Evolutionary conservation across 1,140 invertebrate genomes (phyloP), one percentile per base, ranked within the genome.

Genomic region (Ooceraea biroi): DNA sequence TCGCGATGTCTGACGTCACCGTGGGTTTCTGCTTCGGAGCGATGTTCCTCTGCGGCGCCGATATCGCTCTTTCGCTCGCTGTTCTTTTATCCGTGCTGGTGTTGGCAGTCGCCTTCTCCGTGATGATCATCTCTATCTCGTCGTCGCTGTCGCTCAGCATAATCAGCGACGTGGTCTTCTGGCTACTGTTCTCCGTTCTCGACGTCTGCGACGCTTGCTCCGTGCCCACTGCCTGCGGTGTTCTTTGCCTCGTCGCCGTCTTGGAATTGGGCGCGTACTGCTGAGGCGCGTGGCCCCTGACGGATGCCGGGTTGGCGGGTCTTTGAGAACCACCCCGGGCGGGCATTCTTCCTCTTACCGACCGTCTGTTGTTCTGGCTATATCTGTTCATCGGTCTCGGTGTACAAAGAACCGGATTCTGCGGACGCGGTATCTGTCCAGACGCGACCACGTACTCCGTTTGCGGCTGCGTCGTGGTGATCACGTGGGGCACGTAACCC

Each of bases 71-170:
- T 0, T 55, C 52, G 12, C 7, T 27, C n/a, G 27, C 0, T 11
- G 63, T 72, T 12, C 27, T 7, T 69, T 66, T 87, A 5, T 65
- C 63, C 5, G 41, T 14, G 11, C 68, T 41, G 19, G 36, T n/a
- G 2, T 71, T 25, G 3, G 69, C 4, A 0, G 61, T n/a, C n/a
- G n/a, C 50, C 19, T 93, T 93, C 14, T 93, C 90, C 2, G 91
- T 88, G 5, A 93, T 88, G 0, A 94, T 94, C 93, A 94, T 94
- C 36, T 94, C 92, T n/a, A 94, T 94, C 17, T 94, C 93, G 10
- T 94, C 93, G 22, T 94, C 93, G 36, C 93, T 93, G 30, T 94
- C 94, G 58, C 94, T 94, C 0, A 94, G 84, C 1, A 94, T 90
- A 10, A 94, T 94, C 4, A 94, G 50, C 5, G 93, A 93, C 0